Percentiles rank a stretch among this genome's conserved stretches.
Conservation (phyloP, 2,888 invertebrate species). For the Congeria kusceri region DNA sequence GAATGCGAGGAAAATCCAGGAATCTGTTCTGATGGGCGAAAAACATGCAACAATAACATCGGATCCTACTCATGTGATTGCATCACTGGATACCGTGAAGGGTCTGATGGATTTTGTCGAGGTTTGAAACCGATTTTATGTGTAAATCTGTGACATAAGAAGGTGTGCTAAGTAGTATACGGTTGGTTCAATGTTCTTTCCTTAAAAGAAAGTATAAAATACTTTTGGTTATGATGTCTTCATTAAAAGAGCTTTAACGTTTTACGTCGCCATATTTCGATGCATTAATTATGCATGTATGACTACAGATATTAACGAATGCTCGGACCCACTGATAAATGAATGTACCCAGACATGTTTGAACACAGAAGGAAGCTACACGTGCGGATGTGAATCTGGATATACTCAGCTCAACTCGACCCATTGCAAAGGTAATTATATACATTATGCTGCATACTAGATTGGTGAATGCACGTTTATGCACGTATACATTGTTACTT, state of each 20-base stretch:
- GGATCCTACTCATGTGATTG: conserved; percentile 5
- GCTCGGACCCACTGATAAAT: not conserved
- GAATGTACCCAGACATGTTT: conserved; percentile 7
- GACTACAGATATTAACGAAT: conserved; percentile 15
- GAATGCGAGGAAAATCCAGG: not conserved
- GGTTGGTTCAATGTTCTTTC: too few species aligned
- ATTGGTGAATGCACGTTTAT: not conserved
- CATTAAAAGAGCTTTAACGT: too few species aligned
- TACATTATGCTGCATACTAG: not conserved
- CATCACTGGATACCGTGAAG: not conserved
- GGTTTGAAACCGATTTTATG: not conserved
- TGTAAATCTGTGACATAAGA: too few species aligned
- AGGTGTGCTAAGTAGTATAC: too few species aligned
- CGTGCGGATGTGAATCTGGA: conserved; percentile 5
- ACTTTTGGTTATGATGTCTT: too few species aligned
- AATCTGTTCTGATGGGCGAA: not conserved
- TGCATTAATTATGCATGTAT: too few species aligned
- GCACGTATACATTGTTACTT: too few species aligned
- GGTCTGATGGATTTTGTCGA: not conserved
- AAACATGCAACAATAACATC: not conserved
- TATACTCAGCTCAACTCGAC: conserved; percentile 1
- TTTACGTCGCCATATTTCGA: too few species aligned
- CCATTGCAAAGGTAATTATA: conserved; percentile 4
- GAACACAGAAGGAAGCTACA: conserved; percentile 8
- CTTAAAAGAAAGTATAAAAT: too few species aligned